phyloP scores from a whole-genome alignment of 2,888 invertebrate genomes.

The Macaria liturata region DNA sequence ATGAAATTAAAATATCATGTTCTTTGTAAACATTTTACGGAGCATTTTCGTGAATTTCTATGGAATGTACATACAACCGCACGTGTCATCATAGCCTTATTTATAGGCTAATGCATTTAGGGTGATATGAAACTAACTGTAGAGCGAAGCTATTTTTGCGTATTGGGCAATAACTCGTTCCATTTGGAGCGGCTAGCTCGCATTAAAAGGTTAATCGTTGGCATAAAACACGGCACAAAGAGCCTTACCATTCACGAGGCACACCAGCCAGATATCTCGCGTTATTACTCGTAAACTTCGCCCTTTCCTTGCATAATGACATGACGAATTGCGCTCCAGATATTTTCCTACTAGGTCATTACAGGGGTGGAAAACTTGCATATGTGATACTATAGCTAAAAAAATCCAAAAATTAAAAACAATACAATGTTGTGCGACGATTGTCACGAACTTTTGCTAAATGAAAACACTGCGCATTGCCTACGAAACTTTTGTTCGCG shows the following conservation, averaged over 20 bases:
- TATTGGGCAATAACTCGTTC: slow-evolving; percentile 49
- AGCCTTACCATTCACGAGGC: slow-evolving; percentile 75
- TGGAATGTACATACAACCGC: neutral
- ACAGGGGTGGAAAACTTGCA: slow-evolving; percentile 51
- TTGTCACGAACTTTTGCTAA: slow-evolving; percentile 40
- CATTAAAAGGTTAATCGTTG: slow-evolving; percentile 82
- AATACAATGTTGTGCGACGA: slow-evolving; percentile 31
- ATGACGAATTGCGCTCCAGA: slow-evolving; percentile 81
- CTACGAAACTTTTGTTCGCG: slow-evolving; percentile 49
- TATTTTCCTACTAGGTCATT: slow-evolving; percentile 79
- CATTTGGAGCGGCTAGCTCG: slow-evolving; percentile 64
- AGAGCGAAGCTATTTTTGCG: slow-evolving; percentile 5
- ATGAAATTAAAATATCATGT: slow-evolving; percentile 15
- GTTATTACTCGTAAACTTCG: slow-evolving; percentile 82
- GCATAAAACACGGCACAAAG: slow-evolving; percentile 80
- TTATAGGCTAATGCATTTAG: too few relatives aligned
- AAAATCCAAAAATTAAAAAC: slow-evolving; percentile 25
- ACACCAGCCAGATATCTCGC: slow-evolving; percentile 78
- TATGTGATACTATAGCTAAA: slow-evolving; percentile 34
- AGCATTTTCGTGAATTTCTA: neutral
- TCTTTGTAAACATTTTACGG: neutral
- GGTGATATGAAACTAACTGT: too few relatives aligned
- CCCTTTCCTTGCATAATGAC: slow-evolving; percentile 83
- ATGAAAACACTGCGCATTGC: slow-evolving; percentile 44
- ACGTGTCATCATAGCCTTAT: too few relatives aligned